phyloP scores from a whole-genome alignment of 1,140 invertebrate genomes.

The Hylyphantes graminicola region DNA sequence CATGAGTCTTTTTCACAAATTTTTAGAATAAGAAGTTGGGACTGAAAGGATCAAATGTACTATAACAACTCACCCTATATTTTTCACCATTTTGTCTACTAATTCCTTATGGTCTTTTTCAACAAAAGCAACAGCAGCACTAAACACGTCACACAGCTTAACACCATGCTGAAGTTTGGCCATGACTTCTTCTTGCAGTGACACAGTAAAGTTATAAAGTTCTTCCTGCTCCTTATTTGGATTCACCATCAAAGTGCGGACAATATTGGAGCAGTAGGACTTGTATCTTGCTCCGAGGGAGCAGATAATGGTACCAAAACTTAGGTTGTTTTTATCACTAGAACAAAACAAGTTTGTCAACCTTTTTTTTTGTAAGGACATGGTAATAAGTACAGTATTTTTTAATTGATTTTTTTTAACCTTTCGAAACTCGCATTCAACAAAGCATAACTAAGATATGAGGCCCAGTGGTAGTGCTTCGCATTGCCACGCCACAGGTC shows the following conservation, averaged over 20 bases:
- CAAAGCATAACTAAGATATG: no score
- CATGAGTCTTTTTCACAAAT: no score
- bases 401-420: no score
- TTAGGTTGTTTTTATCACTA: conserved; percentile 92
- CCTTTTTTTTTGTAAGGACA: not conserved
- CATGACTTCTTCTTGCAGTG: conserved; percentile 91
- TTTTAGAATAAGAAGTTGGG: no score
- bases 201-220: conserved; percentile 93
- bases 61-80: conserved; percentile 76
- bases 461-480: no score
- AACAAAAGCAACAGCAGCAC: conserved; percentile 82
- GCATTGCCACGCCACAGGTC: no score
- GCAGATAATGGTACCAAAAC: conserved; percentile 97
- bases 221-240: conserved; percentile 82
- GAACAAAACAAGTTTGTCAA: conserved; percentile 59
- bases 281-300: conserved; percentile 95
- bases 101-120: conserved; percentile 89
- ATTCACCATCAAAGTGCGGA: conserved; percentile 96
- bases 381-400: not conserved
- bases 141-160: conserved; percentile 90
- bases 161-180: conserved; percentile 84
- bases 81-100: conserved; percentile 92
- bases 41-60: no score
- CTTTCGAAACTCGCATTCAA: no score
- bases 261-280: conserved; percentile 98